Percentiles rank a stretch among this genome's conserved stretches.
These are phyloP conservation scores for Drosophila prolongata DNA, from an alignment of 2,888 invertebrate species.

Conservation along the genomic window DNA sequence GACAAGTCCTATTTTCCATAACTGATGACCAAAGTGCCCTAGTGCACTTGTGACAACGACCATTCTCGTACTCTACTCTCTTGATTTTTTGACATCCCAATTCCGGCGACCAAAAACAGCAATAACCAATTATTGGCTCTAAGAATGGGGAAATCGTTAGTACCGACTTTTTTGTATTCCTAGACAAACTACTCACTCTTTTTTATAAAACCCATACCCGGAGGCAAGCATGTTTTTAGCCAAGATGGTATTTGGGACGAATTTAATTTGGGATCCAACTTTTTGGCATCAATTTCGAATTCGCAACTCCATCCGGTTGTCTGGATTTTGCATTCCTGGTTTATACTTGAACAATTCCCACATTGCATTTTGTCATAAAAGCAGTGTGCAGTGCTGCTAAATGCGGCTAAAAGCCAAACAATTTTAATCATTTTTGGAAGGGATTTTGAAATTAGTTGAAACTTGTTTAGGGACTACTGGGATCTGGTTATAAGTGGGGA, in stretches of 20 bases:
- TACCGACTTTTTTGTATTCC: background rate
- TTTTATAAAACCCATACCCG: background rate
- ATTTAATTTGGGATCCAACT: background rate
- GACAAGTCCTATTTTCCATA: slow-evolving; percentile 7
- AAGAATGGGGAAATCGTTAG: background rate
- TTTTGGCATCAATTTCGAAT: background rate
- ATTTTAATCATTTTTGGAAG: background rate
- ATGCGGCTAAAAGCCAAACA: background rate
- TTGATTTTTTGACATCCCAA: slow-evolving; percentile 18
- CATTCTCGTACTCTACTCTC: too few species aligned
- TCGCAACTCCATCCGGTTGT: slow-evolving; percentile 15
- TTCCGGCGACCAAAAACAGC: slow-evolving; percentile 24
- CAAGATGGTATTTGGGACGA: background rate
- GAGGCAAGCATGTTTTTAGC: slow-evolving; percentile 1
- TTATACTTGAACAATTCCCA: slow-evolving; percentile 3
- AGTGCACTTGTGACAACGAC: background rate
- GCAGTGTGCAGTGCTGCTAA: background rate
- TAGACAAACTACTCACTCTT: background rate
- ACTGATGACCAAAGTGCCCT: background rate
- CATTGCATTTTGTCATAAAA: slow-evolving; percentile 11
- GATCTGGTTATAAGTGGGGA: background rate
- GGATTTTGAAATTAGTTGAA: background rate
- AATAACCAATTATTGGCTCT: slow-evolving; percentile 4
- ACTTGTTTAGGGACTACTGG: background rate
- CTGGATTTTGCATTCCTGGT: background rate